phyloP scores from a whole-genome alignment of 2,888 invertebrate genomes.

The Melieria picta region DNA sequence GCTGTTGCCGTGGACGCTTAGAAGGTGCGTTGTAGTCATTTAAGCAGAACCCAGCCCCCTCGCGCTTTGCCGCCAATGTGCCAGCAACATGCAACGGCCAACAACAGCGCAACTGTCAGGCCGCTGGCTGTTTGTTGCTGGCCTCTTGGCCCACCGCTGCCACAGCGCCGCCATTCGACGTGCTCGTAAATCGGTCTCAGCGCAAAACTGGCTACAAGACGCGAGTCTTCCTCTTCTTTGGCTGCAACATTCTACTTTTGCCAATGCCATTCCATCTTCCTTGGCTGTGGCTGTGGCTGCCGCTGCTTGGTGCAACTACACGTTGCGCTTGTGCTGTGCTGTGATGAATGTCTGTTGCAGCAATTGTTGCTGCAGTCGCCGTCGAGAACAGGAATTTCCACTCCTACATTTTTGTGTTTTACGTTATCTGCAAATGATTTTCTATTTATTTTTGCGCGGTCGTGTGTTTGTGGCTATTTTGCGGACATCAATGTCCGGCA shows the following conservation, averaged over 20 bases:
- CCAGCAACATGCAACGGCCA: neutral
- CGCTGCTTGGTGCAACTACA: neutral
- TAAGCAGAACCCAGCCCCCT: neutral
- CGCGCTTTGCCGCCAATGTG: neutral
- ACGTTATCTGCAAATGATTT: slow-evolving; percentile 30
- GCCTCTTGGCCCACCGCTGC: too few relatives aligned
- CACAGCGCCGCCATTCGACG: neutral
- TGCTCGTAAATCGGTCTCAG: neutral
- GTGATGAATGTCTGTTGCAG: slow-evolving; percentile 23
- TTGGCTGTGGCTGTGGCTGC: neutral
- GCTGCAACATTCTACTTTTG: slow-evolving; percentile 19
- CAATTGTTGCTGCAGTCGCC: neutral
- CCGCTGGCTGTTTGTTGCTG: too few relatives aligned
- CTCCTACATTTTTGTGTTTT: slow-evolving; percentile 54
- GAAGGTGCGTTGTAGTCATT: neutral
- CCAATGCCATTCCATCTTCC: slow-evolving; percentile 23
- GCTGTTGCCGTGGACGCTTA: too few relatives aligned
- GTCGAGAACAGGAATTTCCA: slow-evolving; percentile 63
- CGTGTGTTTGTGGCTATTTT: too few relatives aligned
- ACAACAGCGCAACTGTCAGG: neutral
- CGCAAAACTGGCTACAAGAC: neutral
- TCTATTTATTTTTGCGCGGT: slow-evolving; percentile 22
- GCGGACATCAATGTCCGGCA: too few relatives aligned
- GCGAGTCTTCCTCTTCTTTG: neutral
- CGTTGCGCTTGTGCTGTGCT: slow-evolving; percentile 11